Conservation (phyloP, 1,140 invertebrate genomes). For the Argopecten irradians region DNA sequence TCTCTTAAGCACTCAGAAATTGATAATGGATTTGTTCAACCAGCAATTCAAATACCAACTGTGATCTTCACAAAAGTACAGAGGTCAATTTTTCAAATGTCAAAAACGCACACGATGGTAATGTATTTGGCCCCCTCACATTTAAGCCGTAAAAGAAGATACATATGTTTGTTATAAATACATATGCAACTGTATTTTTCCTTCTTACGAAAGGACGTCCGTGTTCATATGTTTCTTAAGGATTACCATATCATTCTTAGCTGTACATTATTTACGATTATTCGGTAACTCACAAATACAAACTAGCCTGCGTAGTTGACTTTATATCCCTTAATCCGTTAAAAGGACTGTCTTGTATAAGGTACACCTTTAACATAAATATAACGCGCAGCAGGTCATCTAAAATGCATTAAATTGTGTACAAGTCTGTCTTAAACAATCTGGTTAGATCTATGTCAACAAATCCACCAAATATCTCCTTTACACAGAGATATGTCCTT, state of each 20-base stretch:
- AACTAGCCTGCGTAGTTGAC: neutral
- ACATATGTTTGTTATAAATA: too few species aligned
- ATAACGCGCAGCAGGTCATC: neutral
- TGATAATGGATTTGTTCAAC: too few species aligned
- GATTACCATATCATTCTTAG: neutral
- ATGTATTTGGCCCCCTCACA: too few species aligned
- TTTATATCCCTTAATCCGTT: neutral
- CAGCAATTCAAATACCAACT: too few species aligned
- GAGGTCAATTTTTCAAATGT: too few species aligned
- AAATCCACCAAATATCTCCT: neutral
- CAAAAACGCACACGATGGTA: too few species aligned
- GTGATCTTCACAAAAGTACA: too few species aligned
- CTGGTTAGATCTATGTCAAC: neutral
- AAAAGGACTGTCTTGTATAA: neutral
- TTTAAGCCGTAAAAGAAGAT: too few species aligned
- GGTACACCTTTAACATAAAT: slow-evolving; percentile 8
- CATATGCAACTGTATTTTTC: too few species aligned
- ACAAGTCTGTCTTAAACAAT: neutral
- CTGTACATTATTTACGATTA: neutral
- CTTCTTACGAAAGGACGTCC: too few species aligned
- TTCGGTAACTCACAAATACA: neutral
- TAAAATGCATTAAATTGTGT: neutral
- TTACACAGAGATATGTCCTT: neutral
- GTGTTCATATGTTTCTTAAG: too few species aligned
- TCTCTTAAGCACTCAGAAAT: too few species aligned